Percentiles rank a stretch among this genome's conserved stretches.
phyloP scores from a whole-genome alignment of 2,797 vertebrate genomes.

The Catamblyrhynchus diadema region DNA sequence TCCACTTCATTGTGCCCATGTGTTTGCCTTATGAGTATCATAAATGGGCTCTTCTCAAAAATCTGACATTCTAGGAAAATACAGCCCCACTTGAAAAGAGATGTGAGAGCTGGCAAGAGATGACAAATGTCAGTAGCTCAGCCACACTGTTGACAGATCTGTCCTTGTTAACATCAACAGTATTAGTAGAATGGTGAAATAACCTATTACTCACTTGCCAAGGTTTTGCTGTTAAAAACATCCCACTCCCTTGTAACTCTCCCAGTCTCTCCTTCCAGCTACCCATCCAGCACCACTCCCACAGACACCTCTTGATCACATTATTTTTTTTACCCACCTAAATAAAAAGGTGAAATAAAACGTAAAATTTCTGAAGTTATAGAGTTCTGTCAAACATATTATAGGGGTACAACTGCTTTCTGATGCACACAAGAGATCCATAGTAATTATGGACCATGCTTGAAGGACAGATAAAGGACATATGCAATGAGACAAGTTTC shows the following conservation, averaged over 20 bases:
- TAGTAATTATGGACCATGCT: not conserved
- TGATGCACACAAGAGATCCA: not conserved
- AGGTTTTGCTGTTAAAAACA: not conserved
- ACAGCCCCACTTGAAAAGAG: not conserved
- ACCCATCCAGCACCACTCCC: not conserved
- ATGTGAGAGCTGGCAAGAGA: constrained; percentile 24
- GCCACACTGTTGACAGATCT: not conserved
- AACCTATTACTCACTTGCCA: not conserved
- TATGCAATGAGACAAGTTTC: not conserved
- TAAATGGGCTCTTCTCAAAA: constrained; percentile 46
- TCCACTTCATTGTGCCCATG: not conserved
- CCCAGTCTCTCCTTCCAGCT: not conserved
- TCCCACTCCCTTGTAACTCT: not conserved
- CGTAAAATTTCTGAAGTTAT: not conserved
- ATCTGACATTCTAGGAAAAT: constrained; percentile 1
- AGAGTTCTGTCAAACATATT: not conserved
- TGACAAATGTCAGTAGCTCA: constrained; percentile 48
- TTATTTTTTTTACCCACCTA: not conserved
- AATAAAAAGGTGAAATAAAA: not conserved
- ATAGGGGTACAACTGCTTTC: not conserved
- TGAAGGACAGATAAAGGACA: not conserved
- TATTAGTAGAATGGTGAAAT: not conserved
- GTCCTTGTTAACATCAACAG: constrained; percentile 10
- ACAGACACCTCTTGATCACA: not conserved
- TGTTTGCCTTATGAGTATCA: constrained; percentile 27